Conservation (phyloP, 2,888 invertebrate species). For the Lepidochitona cinerea region DNA sequence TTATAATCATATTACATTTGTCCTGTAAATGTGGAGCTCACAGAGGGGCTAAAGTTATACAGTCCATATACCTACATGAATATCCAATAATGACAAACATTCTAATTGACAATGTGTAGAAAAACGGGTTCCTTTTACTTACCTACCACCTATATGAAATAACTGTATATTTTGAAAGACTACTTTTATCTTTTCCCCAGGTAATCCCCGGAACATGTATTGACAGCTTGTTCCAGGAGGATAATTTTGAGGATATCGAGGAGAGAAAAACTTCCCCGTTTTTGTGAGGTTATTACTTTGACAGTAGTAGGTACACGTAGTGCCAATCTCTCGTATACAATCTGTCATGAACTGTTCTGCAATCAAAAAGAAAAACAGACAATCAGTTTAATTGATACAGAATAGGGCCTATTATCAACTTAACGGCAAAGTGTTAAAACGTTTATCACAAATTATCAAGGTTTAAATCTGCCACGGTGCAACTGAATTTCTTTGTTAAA, state of each 20-base stretch:
- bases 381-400: no score
- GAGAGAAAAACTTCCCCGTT: conserved; percentile 65
- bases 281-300: conserved; percentile 46
- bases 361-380: conserved; percentile 23
- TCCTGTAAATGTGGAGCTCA: no score
- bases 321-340: conserved; percentile 49
- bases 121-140: conserved; percentile 9
- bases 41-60: no score
- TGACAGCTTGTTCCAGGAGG: conserved; percentile 67
- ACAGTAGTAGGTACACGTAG: conserved; percentile 61
- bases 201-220: conserved; percentile 68
- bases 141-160: conserved; percentile 39
- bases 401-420: no score
- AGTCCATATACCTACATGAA: background rate
- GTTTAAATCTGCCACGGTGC: no score
- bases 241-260: conserved; percentile 69
- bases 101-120: background rate
- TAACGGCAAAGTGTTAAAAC: no score
- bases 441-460: no score
- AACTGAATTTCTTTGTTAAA: no score
- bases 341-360: conserved; percentile 59
- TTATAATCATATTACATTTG: no score
- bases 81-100: background rate
- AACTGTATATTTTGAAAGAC: conserved; percentile 64
- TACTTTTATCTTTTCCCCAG: conserved; percentile 65